Evolutionary conservation across 2,888 invertebrate species (phyloP).

Genomic region (Sesia apiformis): DNA sequence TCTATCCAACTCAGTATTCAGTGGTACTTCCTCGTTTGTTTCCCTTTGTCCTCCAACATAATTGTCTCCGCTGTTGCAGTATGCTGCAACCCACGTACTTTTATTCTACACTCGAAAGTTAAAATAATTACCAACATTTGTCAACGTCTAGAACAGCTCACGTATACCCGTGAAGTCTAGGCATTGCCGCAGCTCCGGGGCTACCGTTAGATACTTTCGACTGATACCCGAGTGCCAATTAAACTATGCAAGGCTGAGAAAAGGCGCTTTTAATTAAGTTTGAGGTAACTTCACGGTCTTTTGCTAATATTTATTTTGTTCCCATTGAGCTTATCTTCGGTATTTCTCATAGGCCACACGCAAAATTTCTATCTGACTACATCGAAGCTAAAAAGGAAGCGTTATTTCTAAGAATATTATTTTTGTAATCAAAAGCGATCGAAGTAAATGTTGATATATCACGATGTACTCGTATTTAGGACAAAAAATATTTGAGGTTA

Average conservation of each 20-base stretch:
- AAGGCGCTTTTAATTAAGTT: background rate
- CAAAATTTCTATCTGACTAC: too few relatives aligned
- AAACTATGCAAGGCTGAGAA: background rate
- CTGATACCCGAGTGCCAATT: background rate
- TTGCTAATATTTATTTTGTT: background rate
- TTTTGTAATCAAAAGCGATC: too few relatives aligned
- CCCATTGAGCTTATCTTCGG: too few relatives aligned
- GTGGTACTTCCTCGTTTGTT: slow-evolving; percentile 10
- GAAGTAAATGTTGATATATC: too few relatives aligned
- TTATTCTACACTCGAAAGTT: background rate
- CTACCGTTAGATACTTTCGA: background rate
- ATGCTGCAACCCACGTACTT: background rate
- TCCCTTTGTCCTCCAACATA: slow-evolving; percentile 8
- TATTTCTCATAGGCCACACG: too few relatives aligned
- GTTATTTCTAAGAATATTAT: too few relatives aligned
- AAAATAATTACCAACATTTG: background rate
- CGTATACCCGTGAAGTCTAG: background rate
- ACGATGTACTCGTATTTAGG: too few relatives aligned
- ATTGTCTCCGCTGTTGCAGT: background rate
- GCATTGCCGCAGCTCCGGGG: background rate
- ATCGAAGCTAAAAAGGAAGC: too few relatives aligned
- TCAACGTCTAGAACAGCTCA: background rate
- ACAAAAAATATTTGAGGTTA: too few relatives aligned
- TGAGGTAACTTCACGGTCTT: background rate
- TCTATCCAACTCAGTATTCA: too few relatives aligned